phyloP scores from a whole-genome alignment of 2,113 vertebrate species.

The Toxotes chatareus region DNA sequence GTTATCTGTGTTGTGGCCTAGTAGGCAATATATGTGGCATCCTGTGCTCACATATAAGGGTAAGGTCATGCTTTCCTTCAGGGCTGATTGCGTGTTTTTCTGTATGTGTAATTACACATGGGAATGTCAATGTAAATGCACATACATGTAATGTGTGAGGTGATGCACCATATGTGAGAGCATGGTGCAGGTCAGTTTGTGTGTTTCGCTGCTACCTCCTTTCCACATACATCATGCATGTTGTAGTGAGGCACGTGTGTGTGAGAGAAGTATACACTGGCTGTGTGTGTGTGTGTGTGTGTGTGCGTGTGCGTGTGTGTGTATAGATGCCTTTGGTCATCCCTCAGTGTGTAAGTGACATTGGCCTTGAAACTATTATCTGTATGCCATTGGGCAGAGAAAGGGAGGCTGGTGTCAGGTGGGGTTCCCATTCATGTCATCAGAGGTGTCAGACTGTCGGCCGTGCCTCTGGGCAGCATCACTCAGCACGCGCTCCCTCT shows the following conservation, averaged over 20 bases:
- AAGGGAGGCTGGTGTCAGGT: constrained; percentile 68
- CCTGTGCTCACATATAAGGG: background rate
- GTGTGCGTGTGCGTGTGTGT: background rate
- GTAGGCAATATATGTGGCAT: background rate
- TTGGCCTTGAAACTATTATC: constrained; percentile 62
- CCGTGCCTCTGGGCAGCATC: constrained; percentile 67
- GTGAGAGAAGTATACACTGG: background rate
- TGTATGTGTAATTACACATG: constrained; percentile 11
- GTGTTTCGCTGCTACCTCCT: background rate
- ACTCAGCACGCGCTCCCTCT: constrained; percentile 31
- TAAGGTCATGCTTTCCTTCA: constrained; percentile 47
- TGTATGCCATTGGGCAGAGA: constrained; percentile 50
- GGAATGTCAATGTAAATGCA: background rate
- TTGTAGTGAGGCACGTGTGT: background rate
- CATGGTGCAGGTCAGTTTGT: constrained; percentile 29
- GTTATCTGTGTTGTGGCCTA: background rate
- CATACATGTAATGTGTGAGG: constrained; percentile 8
- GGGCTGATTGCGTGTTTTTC: constrained; percentile 28
- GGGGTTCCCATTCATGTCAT: constrained; percentile 68
- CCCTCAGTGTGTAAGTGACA: constrained; percentile 59
- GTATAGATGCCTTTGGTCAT: constrained; percentile 37
- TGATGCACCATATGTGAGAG: constrained; percentile 22
- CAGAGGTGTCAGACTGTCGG: constrained; percentile 67
- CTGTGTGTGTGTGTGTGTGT: background rate
- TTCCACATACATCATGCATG: constrained; percentile 5